phyloP scores from a whole-genome alignment of 2,797 vertebrate species.

The Cuniculus paca region DNA sequence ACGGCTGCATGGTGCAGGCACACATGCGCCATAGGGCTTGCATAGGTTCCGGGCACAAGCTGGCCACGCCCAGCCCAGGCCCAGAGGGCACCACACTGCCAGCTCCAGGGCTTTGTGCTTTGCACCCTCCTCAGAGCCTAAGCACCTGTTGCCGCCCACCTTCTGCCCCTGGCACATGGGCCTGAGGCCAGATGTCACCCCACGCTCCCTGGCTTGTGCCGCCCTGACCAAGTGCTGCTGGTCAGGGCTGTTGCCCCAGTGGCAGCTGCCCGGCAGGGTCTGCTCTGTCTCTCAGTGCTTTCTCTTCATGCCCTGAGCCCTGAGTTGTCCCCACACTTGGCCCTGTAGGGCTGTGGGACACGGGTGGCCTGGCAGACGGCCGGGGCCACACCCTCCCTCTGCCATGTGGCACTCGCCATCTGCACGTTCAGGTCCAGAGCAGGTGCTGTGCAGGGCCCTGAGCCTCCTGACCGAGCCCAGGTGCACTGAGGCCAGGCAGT shows the following conservation, averaged over 20 bases:
- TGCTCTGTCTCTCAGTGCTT: not conserved
- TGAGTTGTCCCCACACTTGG: accelerated
- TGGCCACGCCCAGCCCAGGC: accelerated
- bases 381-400: accelerated
- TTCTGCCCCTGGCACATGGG: not conserved
- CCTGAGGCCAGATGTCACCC: not conserved
- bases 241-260: accelerated
- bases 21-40: not conserved
- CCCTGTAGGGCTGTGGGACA: not conserved
- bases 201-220: not conserved
- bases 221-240: too few relatives aligned
- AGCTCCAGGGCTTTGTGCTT: not conserved
- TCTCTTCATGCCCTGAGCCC: not conserved
- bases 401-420: not conserved
- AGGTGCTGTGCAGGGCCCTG: not conserved
- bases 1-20: not conserved
- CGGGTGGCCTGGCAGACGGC: too few relatives aligned
- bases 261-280: not conserved
- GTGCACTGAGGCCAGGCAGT: too few relatives aligned
- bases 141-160: not conserved
- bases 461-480: too few relatives aligned
- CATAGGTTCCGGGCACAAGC: too few relatives aligned
- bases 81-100: not conserved
- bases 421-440: not conserved
- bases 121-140: not conserved